Evolutionary conservation across 2,888 invertebrate species (phyloP).

Genomic region (Crocallis elinguaria): DNA sequence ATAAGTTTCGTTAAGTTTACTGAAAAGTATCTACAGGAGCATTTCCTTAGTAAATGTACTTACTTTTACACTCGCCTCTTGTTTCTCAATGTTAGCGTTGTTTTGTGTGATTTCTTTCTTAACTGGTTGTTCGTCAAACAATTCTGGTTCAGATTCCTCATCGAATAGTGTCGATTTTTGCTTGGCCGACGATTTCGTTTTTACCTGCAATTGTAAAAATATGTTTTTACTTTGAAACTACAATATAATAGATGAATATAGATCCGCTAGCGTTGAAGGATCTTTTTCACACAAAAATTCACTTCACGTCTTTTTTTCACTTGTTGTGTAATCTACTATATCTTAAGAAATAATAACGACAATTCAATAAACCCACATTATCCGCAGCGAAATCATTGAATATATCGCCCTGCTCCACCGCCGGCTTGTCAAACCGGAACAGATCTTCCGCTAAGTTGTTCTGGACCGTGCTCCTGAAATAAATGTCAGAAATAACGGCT

Average conservation of each 20-base stretch:
- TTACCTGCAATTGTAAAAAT: slow-evolving; percentile 36
- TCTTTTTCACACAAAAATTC: no score
- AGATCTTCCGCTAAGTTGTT: slow-evolving; percentile 46
- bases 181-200: slow-evolving; percentile 30
- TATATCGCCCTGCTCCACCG: slow-evolving; percentile 32
- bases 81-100: background rate
- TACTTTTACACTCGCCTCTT: slow-evolving; percentile 26
- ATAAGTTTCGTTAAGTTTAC: no score
- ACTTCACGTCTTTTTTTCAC: no score
- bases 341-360: no score
- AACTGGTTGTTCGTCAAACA: slow-evolving; percentile 43
- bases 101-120: slow-evolving; percentile 8
- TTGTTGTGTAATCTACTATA: no score
- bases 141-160: slow-evolving; percentile 51
- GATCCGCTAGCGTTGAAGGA: no score
- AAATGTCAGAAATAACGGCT: no score
- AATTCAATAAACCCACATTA: slow-evolving; percentile 30
- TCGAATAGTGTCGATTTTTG: slow-evolving; percentile 50
- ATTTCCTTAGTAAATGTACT: background rate
- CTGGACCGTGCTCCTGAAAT: slow-evolving; percentile 4
- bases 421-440: slow-evolving; percentile 40
- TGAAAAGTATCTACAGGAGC: background rate
- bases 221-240: no score
- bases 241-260: no score
- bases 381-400: slow-evolving; percentile 39